These are phyloP conservation scores for Pogonocichla stellata DNA, from an alignment of 2,113 vertebrate species.

Conservation along the genomic window DNA sequence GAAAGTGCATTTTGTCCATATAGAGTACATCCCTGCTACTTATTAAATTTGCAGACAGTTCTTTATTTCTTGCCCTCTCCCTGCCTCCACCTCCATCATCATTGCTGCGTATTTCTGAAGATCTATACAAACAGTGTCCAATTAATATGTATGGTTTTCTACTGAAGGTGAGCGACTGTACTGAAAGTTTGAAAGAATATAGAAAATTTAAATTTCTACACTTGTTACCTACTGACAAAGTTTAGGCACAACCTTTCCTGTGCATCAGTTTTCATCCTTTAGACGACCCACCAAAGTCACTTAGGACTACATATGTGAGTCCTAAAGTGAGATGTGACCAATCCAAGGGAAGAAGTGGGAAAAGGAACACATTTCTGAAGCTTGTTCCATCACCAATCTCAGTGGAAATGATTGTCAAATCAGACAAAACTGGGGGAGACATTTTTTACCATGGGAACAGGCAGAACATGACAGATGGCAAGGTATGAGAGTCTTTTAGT, in stretches of 20 bases:
- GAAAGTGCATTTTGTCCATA: neutral
- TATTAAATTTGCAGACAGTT: neutral
- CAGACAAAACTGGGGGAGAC: neutral
- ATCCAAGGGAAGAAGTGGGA: neutral
- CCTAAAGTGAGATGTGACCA: neutral
- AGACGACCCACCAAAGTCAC: neutral
- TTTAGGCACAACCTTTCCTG: neutral
- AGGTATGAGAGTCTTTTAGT: neutral
- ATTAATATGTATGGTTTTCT: neutral
- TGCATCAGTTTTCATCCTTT: neutral
- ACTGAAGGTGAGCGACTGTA: fast-evolving
- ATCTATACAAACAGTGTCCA: neutral
- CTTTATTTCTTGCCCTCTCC: neutral
- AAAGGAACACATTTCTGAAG: neutral
- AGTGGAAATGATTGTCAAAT: neutral
- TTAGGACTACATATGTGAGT: neutral
- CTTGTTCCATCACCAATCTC: neutral
- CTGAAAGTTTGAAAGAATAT: neutral
- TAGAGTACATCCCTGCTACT: neutral
- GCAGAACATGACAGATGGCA: constrained; percentile 30
- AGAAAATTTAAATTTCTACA: neutral
- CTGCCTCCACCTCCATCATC: neutral
- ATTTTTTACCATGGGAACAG: neutral
- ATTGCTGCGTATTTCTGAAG: neutral
- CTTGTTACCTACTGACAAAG: neutral